Percentiles rank a stretch among this genome's conserved stretches.
Evolutionary conservation across 2,888 invertebrate genomes (phyloP).

Genomic region (Catocala sponsa): DNA sequence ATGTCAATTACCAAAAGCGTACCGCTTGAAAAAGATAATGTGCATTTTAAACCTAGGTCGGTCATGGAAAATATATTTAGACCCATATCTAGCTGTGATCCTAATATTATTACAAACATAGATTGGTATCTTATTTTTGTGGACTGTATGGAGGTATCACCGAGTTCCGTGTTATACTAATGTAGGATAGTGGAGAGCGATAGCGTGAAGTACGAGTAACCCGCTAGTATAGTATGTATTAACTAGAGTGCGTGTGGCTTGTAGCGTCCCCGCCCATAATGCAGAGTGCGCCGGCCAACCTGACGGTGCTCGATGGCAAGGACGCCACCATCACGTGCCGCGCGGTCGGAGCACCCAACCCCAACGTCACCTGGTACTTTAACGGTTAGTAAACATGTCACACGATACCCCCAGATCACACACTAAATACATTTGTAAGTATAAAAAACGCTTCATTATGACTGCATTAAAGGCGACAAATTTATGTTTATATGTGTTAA

Average conservation of each 20-base stretch:
- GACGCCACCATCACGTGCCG: conserved; percentile 96
- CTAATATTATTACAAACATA: too few species aligned
- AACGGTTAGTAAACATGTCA: conserved; percentile 90
- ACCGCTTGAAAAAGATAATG: too few species aligned
- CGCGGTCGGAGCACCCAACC: conserved; percentile 96
- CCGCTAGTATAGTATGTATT: conserved; percentile 60
- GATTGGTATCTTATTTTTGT: too few species aligned
- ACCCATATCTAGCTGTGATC: too few species aligned
- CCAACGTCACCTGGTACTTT: conserved; percentile 96
- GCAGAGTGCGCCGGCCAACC: conserved; percentile 94
- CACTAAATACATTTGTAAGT: conserved; percentile 6
- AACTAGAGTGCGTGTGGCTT: conserved; percentile 82
- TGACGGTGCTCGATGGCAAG: conserved; percentile 97
- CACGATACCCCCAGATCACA: neutral
- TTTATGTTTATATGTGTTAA: too few species aligned
- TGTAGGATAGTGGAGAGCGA: conserved; percentile 4
- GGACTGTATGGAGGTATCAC: conserved; percentile 8
- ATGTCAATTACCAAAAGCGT: too few species aligned
- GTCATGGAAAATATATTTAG: too few species aligned
- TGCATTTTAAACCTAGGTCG: too few species aligned
- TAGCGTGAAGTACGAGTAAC: conserved; percentile 27
- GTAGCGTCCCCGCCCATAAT: conserved; percentile 96
- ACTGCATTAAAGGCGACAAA: too few species aligned
- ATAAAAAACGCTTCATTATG: neutral
- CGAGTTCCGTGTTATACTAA: conserved; percentile 34